Conservation (phyloP, 2,888 invertebrate genomes). For the Rhaphigaster nebulosa region DNA sequence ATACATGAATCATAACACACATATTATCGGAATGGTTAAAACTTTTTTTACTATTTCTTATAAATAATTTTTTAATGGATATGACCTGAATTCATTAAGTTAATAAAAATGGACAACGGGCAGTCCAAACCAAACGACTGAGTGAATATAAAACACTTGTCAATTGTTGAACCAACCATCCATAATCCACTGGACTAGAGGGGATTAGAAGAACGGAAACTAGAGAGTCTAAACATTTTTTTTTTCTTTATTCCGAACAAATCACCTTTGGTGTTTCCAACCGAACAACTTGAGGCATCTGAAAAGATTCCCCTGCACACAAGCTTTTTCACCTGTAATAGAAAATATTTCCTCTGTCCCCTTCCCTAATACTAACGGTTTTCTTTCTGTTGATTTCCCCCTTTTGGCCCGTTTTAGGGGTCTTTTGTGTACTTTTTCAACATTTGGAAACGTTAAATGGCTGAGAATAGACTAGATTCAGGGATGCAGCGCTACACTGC, state of each 20-base stretch:
- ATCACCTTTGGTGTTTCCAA: background rate
- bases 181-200: no score
- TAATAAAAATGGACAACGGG: background rate
- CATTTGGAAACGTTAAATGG: constrained; percentile 30
- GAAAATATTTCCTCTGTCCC: background rate
- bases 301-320: constrained; percentile 11
- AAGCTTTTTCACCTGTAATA: constrained; percentile 6
- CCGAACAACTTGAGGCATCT: background rate
- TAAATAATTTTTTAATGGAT: no score
- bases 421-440: constrained; percentile 29
- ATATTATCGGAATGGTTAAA: no score
- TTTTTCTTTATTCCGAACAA: background rate
- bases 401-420: constrained; percentile 30
- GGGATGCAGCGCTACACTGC: background rate
- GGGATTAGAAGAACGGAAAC: background rate
- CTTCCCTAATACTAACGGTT: constrained; percentile 20
- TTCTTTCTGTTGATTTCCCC: background rate
- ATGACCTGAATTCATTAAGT: no score
- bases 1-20: no score
- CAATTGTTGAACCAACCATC: background rate
- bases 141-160: background rate
- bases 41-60: no score
- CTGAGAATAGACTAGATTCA: constrained; percentile 11
- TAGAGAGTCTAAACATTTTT: background rate
- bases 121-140: background rate